Conservation (phyloP, 2,113 vertebrate genomes). For the Chinchilla lanigera region DNA sequence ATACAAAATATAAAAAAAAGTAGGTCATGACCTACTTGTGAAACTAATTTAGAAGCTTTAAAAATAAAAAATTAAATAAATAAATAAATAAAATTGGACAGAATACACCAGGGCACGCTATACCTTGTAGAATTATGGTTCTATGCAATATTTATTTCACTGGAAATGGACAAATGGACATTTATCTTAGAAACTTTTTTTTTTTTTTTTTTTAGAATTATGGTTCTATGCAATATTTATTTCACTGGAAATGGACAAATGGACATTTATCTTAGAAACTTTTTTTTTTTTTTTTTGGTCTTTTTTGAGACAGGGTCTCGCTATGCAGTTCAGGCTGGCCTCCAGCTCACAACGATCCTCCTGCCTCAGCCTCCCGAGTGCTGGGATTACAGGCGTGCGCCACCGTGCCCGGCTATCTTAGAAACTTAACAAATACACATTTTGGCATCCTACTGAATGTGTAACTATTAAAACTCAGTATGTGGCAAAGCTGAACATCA, state of each 20-base stretch:
- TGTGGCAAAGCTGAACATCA: background rate
- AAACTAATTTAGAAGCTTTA: conserved; percentile 34
- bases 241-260: background rate
- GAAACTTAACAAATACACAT: conserved; percentile 19
- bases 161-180: background rate
- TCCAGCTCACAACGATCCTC: no score
- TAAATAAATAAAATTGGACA: background rate
- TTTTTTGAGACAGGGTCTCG: no score
- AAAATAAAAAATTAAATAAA: background rate
- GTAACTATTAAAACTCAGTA: conserved; percentile 42
- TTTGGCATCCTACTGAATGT: background rate
- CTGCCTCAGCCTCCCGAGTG: no score
- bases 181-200: no score
- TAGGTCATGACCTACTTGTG: background rate
- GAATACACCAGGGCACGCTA: background rate
- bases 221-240: conserved; percentile 29
- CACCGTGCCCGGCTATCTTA: no score
- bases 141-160: conserved; percentile 40
- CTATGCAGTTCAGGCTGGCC: no score
- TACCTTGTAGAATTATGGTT: background rate
- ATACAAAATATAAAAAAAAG: background rate
- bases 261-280: conserved; percentile 28
- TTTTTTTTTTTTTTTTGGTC: no score
- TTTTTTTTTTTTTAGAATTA: no score
- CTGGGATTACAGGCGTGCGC: no score